Evolutionary conservation across 2,797 vertebrate species (phyloP).

Genomic region (Enteromius mattozi): DNA sequence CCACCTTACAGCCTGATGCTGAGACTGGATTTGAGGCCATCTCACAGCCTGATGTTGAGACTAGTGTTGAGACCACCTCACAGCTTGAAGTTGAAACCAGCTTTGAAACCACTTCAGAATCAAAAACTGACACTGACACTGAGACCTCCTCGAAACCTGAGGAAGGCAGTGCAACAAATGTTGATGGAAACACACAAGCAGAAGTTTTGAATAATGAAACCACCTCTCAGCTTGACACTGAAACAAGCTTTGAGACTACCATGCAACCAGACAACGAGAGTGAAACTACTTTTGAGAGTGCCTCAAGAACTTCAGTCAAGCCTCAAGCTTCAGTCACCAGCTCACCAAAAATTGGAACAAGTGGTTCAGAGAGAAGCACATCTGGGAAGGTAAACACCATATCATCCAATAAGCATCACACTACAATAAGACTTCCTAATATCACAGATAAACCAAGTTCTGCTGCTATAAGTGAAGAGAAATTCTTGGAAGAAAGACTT

Average conservation of each 20-base stretch:
- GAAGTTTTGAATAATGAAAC: background rate
- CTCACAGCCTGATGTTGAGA: conserved; percentile 16
- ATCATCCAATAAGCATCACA: background rate
- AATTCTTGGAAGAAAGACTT: background rate
- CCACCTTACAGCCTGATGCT: background rate
- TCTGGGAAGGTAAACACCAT: background rate
- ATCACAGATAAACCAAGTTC: conserved; percentile 14
- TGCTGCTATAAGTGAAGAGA: background rate
- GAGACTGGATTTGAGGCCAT: background rate
- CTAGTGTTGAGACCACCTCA: conserved; percentile 3
- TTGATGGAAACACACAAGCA: conserved; percentile 5
- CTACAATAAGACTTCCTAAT: conserved; percentile 1
- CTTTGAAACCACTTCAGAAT: background rate
- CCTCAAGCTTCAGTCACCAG: conserved; percentile 27
- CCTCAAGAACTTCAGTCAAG: conserved; percentile 12
- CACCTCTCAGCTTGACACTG: background rate
- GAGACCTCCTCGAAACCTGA: background rate
- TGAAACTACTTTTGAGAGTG: background rate
- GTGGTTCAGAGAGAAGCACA: background rate
- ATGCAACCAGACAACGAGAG: background rate
- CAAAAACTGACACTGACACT: background rate
- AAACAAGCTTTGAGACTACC: background rate
- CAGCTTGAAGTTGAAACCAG: background rate
- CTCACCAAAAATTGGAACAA: conserved; percentile 5
- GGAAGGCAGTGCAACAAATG: background rate